Evolutionary conservation across 2,797 vertebrate genomes (phyloP).

Genomic region (Propithecus deckenii): DNA sequence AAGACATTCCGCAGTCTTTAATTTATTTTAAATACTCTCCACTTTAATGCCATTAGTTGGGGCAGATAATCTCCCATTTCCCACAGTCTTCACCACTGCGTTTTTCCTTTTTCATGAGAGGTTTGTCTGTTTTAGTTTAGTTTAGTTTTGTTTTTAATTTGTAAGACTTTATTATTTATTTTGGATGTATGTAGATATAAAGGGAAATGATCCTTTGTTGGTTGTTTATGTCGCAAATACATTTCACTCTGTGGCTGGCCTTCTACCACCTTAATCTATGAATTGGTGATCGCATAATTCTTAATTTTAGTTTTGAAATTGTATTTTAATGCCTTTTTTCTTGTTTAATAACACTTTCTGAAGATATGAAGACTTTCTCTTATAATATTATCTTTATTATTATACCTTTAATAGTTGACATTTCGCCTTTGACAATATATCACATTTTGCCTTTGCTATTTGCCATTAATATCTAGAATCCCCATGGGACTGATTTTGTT

Average conservation of each 20-base stretch:
- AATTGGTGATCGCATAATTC: neutral
- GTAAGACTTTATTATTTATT: neutral
- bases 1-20: neutral
- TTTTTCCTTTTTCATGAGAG: neutral
- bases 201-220: neutral
- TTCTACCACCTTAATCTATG: neutral
- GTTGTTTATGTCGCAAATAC: neutral
- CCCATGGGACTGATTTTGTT: neutral
- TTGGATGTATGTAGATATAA: neutral
- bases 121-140: neutral
- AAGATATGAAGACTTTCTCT: neutral
- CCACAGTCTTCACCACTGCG: neutral
- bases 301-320: neutral
- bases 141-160: neutral
- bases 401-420: neutral
- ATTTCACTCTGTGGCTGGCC: neutral
- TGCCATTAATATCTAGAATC: neutral
- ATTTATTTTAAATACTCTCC: neutral
- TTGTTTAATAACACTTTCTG: neutral
- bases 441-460: too few relatives aligned
- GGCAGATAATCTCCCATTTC: neutral
- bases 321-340: neutral
- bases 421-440: neutral
- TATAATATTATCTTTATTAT: neutral
- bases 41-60: neutral